Base-by-base conservation (phyloP, 2,797 vertebrate species). In the Phrynocephalus guinanensis region DNA sequence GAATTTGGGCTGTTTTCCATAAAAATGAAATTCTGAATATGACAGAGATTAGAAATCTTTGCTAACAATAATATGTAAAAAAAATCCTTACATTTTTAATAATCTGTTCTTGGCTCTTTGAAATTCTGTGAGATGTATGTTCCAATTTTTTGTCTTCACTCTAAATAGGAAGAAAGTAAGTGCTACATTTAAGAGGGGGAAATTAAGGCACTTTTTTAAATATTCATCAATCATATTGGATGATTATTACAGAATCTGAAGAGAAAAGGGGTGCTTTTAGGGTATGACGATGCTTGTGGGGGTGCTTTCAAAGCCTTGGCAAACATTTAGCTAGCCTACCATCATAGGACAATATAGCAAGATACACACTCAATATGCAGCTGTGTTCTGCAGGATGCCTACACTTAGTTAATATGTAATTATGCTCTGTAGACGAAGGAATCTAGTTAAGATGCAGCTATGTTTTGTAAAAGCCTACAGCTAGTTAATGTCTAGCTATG, bases 141-240 rank as follows among this genome's bases (percentile, higher is more conserved):
- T 85, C 44, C 82, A 70, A 50, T 71, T 28, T 83, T 90, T 90
- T 80, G 0, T 0, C 1, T 79, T 91, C 90, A 91, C 66, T 48
- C 85, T 85, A 30, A 92, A 78, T 9, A 91, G 82, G 88, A 94
- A 91, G 82, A 87, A 94, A 83, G 30, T 87, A 38, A 50, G 88
- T 56, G 20, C 26, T 67, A 77, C 87, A 92, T 89, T 89, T 15
- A 73, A 16, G 75, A 82, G 38, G 22, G 28, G 56, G 28, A 90
- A 66, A 88, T 13, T 33, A 77, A 88, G 48, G 6, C 10, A 75
- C 16, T 82, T 11, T 50, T 92, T 38, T 20, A 90, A 91, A 85
- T n/a, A 67, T 88, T 90, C 67, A 67, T 30, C 82, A 15, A 67
- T 30, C 82, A 15, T 71, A 75, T n/a, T 88, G 88, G 87, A 86